Evolutionary conservation across 1,140 invertebrate species (phyloP).

Genomic region (Leptopilina clavipes): DNA sequence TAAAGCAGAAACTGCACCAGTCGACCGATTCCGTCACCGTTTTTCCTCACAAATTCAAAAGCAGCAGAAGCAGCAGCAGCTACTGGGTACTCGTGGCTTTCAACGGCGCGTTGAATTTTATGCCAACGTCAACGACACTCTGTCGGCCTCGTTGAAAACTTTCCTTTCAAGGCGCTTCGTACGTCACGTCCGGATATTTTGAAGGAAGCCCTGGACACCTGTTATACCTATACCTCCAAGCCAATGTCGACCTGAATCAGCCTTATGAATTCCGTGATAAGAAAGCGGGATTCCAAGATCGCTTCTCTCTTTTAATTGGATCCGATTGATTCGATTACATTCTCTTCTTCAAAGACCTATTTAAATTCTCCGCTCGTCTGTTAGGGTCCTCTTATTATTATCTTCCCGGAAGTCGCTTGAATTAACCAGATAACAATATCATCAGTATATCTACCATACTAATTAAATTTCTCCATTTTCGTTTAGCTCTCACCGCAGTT

Average conservation of each 20-base stretch:
- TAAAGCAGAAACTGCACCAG: slow-evolving; percentile 36
- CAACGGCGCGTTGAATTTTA: slow-evolving; percentile 40
- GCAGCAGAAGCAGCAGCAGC: background rate
- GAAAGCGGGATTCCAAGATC: background rate
- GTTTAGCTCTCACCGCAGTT: too few species aligned
- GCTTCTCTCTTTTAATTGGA: slow-evolving; percentile 43
- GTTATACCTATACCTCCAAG: slow-evolving; percentile 34
- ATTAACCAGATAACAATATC: slow-evolving; percentile 11
- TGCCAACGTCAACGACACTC: slow-evolving; percentile 39
- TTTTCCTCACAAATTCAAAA: slow-evolving; percentile 16
- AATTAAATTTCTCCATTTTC: slow-evolving; percentile 11
- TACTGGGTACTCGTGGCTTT: slow-evolving; percentile 12
- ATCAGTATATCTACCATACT: background rate
- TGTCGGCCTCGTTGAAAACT: slow-evolving; percentile 39
- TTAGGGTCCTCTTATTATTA: background rate
- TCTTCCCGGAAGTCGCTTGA: background rate
- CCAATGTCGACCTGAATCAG: slow-evolving; percentile 17
- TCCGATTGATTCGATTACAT: slow-evolving; percentile 53
- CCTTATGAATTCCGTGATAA: slow-evolving; percentile 23
- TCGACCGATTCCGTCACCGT: slow-evolving; percentile 5
- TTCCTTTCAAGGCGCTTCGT: slow-evolving; percentile 39
- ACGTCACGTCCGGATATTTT: slow-evolving; percentile 42
- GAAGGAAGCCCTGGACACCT: slow-evolving; percentile 38
- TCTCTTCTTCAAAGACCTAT: slow-evolving; percentile 39
- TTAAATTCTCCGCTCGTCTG: slow-evolving; percentile 41